A percentile compares a stretch with the other conserved stretches of the same genome.
These are phyloP conservation scores for Desmodus rotundus DNA, from an alignment of 2,113 vertebrate genomes.

Conservation along the genomic window DNA sequence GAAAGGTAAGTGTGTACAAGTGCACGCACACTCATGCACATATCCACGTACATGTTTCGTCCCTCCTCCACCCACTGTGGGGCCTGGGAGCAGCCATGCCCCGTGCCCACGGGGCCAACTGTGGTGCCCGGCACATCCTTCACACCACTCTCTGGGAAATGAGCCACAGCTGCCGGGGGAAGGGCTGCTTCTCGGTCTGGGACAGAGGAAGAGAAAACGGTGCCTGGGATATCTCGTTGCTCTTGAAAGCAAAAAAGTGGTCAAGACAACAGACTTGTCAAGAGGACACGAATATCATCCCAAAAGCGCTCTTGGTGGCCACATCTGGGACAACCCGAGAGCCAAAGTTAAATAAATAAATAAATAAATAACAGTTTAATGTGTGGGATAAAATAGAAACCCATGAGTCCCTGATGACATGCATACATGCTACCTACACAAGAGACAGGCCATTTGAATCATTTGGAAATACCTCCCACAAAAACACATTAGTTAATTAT, in stretches of 20 bases:
- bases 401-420: no score
- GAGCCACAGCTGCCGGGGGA: not conserved
- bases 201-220: not conserved
- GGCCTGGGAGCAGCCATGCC: no score
- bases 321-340: not conserved
- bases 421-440: not conserved
- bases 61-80: no score
- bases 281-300: not conserved
- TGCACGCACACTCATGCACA: accelerated
- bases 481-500: not conserved
- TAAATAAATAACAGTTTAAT: not conserved
- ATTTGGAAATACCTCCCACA: not conserved
- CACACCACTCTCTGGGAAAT: not conserved
- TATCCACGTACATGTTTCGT: accelerated
- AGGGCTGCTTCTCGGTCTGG: not conserved
- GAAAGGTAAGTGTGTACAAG: not conserved
- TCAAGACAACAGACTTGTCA: not conserved
- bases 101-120: not conserved
- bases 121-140: no score
- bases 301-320: not conserved
- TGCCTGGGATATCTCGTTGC: no score
- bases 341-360: not conserved
- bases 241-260: not conserved
- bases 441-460: not conserved
- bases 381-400: not conserved